Base-by-base conservation (phyloP, 2,113 vertebrate species). In the Pseudolaguvia tuberculata region DNA sequence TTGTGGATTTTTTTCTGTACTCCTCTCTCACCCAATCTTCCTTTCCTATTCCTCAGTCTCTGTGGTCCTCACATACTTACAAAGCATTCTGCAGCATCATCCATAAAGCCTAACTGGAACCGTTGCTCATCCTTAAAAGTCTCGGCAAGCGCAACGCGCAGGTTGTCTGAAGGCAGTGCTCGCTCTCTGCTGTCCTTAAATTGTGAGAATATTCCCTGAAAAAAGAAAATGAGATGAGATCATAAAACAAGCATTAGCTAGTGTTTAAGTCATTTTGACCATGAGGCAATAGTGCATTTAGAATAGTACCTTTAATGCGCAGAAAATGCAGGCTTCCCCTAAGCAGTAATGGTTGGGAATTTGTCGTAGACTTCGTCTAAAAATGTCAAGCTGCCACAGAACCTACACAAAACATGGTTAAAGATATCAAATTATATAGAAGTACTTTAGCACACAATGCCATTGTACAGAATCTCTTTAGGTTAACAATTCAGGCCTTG, bases 31-130 rank as follows among this genome's bases (percentile, higher is more conserved):
- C 3, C 6, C 31, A 3, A 35, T 35, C 31, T 35, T 6, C 6
- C 31, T 42, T 42, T 42, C 8, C 8, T 42, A 1, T 42, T 42
- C 9, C 39, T 42, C 39, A 8, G 39, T 42, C 39, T 9, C 39
- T 4, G 39, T 42, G 70, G 48, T 1, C 29, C 15, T 73, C 21
- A 80, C 70, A 72, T 77, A 94, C 97, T 92, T 84, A 99, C 97
- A 86, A 99, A 99, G 87, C 97, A 99, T 83, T 99, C 97, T 2
- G 96, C 96, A 35, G 97, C 97, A 78, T 99, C 97, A 39, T 99
- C 95, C 97, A 99, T 99, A 62, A 94, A 92, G 48, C 97, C 97
- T 78, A 99, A 93, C 87, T 99, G 97, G 88, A 99, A 99, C 50
- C 96, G 92, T 48, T 97, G 97, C 70, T 98, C 96, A 69, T 98